Base-by-base conservation (phyloP, 2,797 vertebrate genomes). In the Avahi laniger region DNA sequence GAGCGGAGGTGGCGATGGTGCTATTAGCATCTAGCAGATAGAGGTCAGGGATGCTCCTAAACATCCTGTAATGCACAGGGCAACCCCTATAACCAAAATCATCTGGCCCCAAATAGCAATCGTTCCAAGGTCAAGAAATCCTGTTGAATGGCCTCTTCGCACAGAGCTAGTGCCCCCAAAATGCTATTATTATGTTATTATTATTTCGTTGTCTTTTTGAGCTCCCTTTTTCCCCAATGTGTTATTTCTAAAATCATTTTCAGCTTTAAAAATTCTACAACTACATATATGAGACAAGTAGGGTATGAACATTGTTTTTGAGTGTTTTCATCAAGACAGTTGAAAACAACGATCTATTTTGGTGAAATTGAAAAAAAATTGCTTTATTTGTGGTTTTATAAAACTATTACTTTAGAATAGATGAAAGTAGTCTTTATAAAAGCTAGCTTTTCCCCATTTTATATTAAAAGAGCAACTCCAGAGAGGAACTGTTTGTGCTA, bases 331-430 rank as follows among this genome's bases (percentile, higher is more conserved):
- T 73, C 46, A 91, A 84, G 65, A 84, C n/a, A 46, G n/a, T 63
- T n/a, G 65, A 92, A 96, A 96, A 92, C 67, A 80, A 72, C 41
- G 4, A 89, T 89, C 61, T 83, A 52, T 86, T 97, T 73, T 73
- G 26, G 79, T 67, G 61, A 95, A 76, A 93, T 43, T 61, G 91
- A 63, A 91, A 92, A 89, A 89, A 57, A 54, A 24, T 54, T 57
- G 41, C 63, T 46, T 18, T 67, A 87, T 65, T 72, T 54, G 54
- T 93, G 50, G 43, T 67, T 93, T 86, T 96, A 30, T 50, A 91
- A 78, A 94, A 91, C 41, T 94, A 52, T 92, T 89, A 78, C 67
- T 92, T 94, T 83, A 54, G 54, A 92, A 73, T 75, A 54, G 30
- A 76, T 70, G 82, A 79, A 89, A 79, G 28, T 17, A n/a, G 41